Evolutionary conservation across 1,140 invertebrate species (phyloP), one percentile per base, ranked within the genome.

Genomic region (Drosophila littoralis): DNA sequence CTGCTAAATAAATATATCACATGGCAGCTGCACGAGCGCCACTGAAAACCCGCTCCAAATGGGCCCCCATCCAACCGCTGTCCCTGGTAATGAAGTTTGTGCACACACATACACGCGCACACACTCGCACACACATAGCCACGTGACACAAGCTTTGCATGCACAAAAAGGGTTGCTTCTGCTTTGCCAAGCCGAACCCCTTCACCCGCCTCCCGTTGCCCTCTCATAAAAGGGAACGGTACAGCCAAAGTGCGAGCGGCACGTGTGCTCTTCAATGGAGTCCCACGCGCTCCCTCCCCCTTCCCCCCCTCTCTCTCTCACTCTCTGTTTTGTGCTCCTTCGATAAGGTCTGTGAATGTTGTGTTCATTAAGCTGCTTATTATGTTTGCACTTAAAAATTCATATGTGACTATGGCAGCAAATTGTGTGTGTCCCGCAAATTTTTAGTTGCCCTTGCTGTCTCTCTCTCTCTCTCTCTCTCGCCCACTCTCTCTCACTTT

Each of bases 321-420:
- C 15, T 22, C 22, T 1, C 17, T 17, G 17, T 17, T 17, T 17
- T 17, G 17, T 22, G 22, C 22, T 22, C 22, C 22, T 22, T 22
- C 38, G 36, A 54, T 61, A 55, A 38, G 67, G 13, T 43, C 38
- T 40, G 35, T 65, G 69, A 70, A 50, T 43, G 48, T 54, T 77
- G 58, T 89, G 84, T 88, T 89, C 84, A 89, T 89, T 89, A 88
- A 88, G 84, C 84, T 89, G 85, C 84, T 89, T 89, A 89, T 89
- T 89, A 89, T 89, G 84, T 89, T 89, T 89, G 85, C 85, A 89
- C 85, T 89, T 89, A 89, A 81, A 90, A 89, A 84, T 89, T 89
- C 84, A 89, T 81, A 89, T 89, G 84, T 77, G 80, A 84, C 80
- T 78, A 90, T 89, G 69, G 73, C 69, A 89, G 79, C 84, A 83